phyloP scores from a whole-genome alignment of 2,113 vertebrate species.

The Martes martes region DNA sequence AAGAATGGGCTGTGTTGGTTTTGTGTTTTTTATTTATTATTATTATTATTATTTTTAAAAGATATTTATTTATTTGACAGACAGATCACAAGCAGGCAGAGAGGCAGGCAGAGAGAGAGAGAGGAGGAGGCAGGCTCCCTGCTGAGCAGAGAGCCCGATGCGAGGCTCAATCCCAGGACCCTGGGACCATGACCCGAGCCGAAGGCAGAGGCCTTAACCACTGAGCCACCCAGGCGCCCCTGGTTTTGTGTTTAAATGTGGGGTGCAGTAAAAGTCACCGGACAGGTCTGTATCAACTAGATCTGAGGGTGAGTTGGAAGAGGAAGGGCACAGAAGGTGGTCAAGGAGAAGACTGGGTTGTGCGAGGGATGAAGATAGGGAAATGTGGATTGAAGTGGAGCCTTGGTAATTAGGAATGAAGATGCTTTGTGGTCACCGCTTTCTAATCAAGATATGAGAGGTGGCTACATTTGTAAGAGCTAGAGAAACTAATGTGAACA shows the following conservation, averaged over 20 bases:
- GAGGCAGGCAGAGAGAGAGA: no score
- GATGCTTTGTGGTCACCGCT: neutral
- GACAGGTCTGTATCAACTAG: neutral
- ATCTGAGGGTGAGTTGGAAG: neutral
- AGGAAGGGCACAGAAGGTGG: neutral
- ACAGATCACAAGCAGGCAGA: no score
- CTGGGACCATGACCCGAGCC: no score
- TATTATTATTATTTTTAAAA: no score
- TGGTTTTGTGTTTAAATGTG: constrained; percentile 42
- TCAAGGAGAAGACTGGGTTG: neutral
- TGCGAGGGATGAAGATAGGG: neutral
- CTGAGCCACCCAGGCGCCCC: no score
- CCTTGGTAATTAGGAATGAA: neutral
- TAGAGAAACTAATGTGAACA: neutral
- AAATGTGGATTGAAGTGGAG: neutral
- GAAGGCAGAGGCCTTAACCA: no score
- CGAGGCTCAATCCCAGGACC: no score
- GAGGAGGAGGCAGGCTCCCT: no score
- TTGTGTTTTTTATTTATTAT: neutral
- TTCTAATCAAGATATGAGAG: neutral
- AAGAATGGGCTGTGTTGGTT: neutral
- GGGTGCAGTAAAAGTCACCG: neutral
- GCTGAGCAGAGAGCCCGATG: no score
- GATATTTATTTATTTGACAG: no score
- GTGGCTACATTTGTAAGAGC: neutral